These are phyloP conservation scores for Nephrotoma guestfalica DNA, from an alignment of 2,888 invertebrate genomes.

Conservation along the genomic window DNA sequence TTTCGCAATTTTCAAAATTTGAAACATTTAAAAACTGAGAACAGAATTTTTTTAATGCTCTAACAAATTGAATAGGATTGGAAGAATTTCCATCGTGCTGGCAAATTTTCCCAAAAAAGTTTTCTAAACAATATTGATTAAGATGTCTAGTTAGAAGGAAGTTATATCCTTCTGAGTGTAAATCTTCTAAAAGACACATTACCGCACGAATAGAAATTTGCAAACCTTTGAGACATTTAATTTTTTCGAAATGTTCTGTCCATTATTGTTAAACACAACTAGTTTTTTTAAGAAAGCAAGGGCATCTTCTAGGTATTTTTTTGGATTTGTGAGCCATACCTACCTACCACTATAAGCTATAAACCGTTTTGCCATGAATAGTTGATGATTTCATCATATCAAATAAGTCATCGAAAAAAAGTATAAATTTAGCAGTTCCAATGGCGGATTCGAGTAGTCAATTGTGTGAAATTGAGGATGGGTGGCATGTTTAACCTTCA, in stretches of 20 bases:
- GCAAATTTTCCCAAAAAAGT: neutral
- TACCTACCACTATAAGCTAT: too few species aligned
- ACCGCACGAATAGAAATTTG: neutral
- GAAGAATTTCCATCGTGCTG: neutral
- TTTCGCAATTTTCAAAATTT: neutral
- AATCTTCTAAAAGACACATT: neutral
- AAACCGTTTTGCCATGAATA: neutral
- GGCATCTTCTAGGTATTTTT: neutral
- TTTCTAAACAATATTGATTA: neutral
- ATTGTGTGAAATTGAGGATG: neutral
- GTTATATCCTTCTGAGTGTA: neutral
- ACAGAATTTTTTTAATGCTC: neutral
- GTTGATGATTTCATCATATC: too few species aligned
- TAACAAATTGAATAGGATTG: neutral
- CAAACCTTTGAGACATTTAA: neutral
- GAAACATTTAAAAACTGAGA: neutral
- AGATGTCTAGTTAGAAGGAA: neutral
- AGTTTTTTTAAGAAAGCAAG: neutral
- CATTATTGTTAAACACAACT: neutral
- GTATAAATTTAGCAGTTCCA: neutral
- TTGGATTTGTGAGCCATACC: too few species aligned
- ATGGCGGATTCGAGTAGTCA: neutral
- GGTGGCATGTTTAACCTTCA: neutral
- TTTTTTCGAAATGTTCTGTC: neutral
- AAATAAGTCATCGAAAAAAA: neutral